Conservation (phyloP, 2,888 invertebrate species). For the Trimorus sp. region DNA sequence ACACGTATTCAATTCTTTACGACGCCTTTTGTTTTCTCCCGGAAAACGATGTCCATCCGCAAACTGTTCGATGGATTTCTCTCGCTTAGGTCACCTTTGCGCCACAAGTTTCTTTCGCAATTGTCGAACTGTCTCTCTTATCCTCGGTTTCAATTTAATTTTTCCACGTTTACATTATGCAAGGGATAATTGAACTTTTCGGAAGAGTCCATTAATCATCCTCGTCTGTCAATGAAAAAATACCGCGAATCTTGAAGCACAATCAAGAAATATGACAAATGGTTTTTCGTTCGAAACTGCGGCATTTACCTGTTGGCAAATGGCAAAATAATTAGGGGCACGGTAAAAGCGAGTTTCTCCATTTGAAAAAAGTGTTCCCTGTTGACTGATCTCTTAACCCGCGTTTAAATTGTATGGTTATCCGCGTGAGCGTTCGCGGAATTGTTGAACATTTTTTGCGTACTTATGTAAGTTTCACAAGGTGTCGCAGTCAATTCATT, state of each 20-base stretch:
- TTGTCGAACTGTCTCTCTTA: not conserved
- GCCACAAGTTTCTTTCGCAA: not conserved
- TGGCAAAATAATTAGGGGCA: conserved; percentile 15
- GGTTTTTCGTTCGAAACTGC: not conserved
- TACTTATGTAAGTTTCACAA: conserved; percentile 38
- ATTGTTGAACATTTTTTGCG: conserved; percentile 1
- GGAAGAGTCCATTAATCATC: not conserved
- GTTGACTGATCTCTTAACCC: conserved; percentile 5
- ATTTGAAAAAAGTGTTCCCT: conserved; percentile 10
- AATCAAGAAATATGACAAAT: not conserved
- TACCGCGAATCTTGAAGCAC: no score
- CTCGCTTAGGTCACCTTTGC: not conserved
- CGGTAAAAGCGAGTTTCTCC: conserved; percentile 21
- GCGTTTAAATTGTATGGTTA: conserved; percentile 6
- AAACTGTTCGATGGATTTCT: conserved; percentile 45
- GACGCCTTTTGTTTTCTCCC: conserved; percentile 43
- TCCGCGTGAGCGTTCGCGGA: no score
- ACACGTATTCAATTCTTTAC: conserved; percentile 24
- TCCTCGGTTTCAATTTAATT: not conserved
- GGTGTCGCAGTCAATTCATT: not conserved
- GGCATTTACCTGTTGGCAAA: not conserved
- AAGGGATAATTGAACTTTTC: no score
- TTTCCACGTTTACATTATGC: no score
- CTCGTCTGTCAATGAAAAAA: not conserved
- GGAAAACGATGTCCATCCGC: conserved; percentile 49